phyloP scores from a whole-genome alignment of 2,113 vertebrate species.

The Amia ocellicauda region DNA sequence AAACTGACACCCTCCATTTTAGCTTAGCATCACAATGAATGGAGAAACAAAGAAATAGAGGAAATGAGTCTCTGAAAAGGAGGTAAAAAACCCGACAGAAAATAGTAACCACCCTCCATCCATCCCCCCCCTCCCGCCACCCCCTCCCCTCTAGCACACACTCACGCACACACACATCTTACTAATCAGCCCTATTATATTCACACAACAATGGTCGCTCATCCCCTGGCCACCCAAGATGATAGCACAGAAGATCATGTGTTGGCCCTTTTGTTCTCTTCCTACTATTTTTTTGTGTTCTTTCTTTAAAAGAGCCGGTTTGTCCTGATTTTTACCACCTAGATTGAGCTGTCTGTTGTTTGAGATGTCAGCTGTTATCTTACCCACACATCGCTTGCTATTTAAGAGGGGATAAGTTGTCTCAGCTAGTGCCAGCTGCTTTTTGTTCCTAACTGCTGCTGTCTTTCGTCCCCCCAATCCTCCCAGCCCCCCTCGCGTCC shows the following conservation, averaged over 20 bases:
- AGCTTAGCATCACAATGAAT: slow-evolving; percentile 7
- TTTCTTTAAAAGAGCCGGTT: slow-evolving; percentile 32
- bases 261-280: slow-evolving; percentile 47
- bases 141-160: slow-evolving; percentile 23
- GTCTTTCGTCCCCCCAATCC: slow-evolving; percentile 12
- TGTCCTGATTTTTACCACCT: slow-evolving; percentile 35
- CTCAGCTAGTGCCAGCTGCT: slow-evolving; percentile 32
- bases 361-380: slow-evolving; percentile 38
- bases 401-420: slow-evolving; percentile 31
- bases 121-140: neutral
- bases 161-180: slow-evolving; percentile 38
- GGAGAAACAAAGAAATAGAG: slow-evolving; percentile 1
- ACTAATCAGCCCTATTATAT: slow-evolving; percentile 69
- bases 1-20: neutral
- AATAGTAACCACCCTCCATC: too few relatives aligned
- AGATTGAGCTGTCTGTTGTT: slow-evolving; percentile 40
- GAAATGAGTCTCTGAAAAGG: neutral
- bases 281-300: slow-evolving; percentile 29
- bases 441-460: slow-evolving; percentile 12
- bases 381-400: slow-evolving; percentile 28
- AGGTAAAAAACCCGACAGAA: neutral
- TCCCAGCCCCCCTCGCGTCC: slow-evolving; percentile 1
- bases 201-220: slow-evolving; percentile 60
- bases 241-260: slow-evolving; percentile 44
- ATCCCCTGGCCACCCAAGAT: slow-evolving; percentile 68